Evolutionary conservation across 2,113 vertebrate genomes (phyloP).

Genomic region (Sceloporus undulatus): DNA sequence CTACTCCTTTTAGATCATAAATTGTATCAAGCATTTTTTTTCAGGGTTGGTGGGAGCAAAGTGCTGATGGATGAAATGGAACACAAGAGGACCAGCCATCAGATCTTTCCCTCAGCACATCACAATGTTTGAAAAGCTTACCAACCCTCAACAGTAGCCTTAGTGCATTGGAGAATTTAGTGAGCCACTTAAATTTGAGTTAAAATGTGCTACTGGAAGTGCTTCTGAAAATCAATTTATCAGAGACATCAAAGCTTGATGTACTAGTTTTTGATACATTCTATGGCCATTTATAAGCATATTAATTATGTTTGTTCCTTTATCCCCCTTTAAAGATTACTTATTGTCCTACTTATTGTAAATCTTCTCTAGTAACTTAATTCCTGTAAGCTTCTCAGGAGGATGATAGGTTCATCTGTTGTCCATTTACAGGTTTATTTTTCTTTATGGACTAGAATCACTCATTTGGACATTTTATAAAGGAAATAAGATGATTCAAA

Average conservation of each 20-base stretch:
- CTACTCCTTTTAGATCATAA: neutral
- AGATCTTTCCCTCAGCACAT: neutral
- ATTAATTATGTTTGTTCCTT: conserved; percentile 46
- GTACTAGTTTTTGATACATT: neutral
- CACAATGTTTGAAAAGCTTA: neutral
- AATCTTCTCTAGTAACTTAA: conserved; percentile 56
- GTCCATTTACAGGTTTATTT: conserved; percentile 45
- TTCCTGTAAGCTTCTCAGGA: conserved; percentile 59
- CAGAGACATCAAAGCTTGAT: neutral
- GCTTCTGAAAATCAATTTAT: neutral
- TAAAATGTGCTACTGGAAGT: neutral
- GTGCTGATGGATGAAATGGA: neutral
- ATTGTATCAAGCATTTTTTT: neutral
- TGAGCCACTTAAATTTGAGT: neutral
- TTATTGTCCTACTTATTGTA: conserved; percentile 50
- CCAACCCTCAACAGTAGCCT: neutral
- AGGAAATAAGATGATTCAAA: neutral
- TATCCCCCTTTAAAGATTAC: conserved; percentile 40
- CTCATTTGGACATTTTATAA: conserved; percentile 15
- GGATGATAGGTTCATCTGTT: conserved; percentile 27
- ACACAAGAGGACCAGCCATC: neutral
- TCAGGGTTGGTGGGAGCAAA: neutral
- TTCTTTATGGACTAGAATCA: neutral
- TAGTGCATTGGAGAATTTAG: neutral
- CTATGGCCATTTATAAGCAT: conserved; percentile 32